Base-by-base conservation (phyloP, 2,797 vertebrate genomes). In the Epinephelus coioides region DNA sequence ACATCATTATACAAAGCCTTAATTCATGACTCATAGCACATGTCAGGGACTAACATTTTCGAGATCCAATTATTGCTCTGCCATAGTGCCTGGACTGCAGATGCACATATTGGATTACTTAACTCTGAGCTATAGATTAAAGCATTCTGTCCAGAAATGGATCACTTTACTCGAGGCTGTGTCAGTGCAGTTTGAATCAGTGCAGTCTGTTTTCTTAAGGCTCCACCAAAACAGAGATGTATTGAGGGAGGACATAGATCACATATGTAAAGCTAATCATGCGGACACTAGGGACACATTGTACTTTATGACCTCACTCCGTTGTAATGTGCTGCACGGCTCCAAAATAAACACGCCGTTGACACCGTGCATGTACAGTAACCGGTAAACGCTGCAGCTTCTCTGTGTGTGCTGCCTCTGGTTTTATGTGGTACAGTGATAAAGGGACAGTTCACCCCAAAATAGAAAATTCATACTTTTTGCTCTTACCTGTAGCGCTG, bases 271-370 rank as follows among this genome's bases (percentile, higher is more conserved):
- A 84, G 81, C 73, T 69, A 21, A 54, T 83, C 70, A 43, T 54
- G 68, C 8, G 25, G 27, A 63, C 25, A n/a, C 59, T 7, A 13
- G 49, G 69, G 60, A 85, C 64, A 15, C 47, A 34, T 30, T 84
- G 62, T 65, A 38, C 69, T 76, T 76, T 6, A 79, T 86, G 83
- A 86, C 54, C 63, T 88, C 79, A 82, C 21, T 54, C 56, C 43
- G 54, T 69, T 77, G 73, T 63, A 63, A 86, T 71, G 82, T 69
- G 72, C 57, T 60, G 38, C 56, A 43, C 54, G 9, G 65, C 63
- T 73, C 82, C 73, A 88, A 79, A 86, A 40, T 56, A 82, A 88
- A 87, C 81, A 76, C 1, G 69, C 13, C 27, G 1, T 47, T n/a
- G 72, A 83, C 59, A 62, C 25, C 60, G 71, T 46, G 40, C 54